phyloP scores from a whole-genome alignment of 2,888 invertebrate species.

The Tetramorium bicarinatum region DNA sequence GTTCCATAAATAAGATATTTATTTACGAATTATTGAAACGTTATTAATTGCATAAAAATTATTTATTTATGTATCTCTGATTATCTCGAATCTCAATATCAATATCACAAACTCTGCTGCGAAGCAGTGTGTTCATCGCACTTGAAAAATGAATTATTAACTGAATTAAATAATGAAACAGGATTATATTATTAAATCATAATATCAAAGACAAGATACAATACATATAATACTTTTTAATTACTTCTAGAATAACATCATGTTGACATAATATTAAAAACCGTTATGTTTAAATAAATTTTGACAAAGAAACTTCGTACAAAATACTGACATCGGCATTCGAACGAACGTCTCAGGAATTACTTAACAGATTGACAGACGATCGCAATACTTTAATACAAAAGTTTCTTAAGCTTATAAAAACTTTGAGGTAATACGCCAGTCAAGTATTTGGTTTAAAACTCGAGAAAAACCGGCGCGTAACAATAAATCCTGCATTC shows the following conservation, averaged over 20 bases:
- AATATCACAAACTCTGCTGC: neutral
- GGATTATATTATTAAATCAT: neutral
- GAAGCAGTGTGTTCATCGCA: neutral
- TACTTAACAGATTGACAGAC: constrained; percentile 28
- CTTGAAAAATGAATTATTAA: constrained; percentile 4
- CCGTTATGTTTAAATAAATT: neutral
- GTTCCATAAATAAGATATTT: constrained; percentile 6
- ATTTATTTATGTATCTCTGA: neutral
- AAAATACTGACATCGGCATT: constrained; percentile 6
- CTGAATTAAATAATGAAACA: neutral
- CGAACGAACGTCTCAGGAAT: neutral
- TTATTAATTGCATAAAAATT: neutral
- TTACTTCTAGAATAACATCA: neutral
- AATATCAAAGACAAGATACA: neutral
- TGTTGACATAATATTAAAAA: neutral
- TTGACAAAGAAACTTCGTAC: neutral
- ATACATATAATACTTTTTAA: neutral
- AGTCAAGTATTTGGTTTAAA: constrained; percentile 63
- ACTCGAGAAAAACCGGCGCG: constrained; percentile 60
- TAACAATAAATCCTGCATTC: constrained; percentile 69
- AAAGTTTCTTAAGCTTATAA: constrained; percentile 51
- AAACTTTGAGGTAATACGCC: constrained; percentile 59
- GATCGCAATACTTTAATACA: constrained; percentile 34
- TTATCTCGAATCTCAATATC: neutral
- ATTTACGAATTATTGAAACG: neutral